Percentiles rank a stretch among this genome's conserved stretches.
Evolutionary conservation across 2,113 vertebrate genomes (phyloP).

Genomic region (Alethe castanea): DNA sequence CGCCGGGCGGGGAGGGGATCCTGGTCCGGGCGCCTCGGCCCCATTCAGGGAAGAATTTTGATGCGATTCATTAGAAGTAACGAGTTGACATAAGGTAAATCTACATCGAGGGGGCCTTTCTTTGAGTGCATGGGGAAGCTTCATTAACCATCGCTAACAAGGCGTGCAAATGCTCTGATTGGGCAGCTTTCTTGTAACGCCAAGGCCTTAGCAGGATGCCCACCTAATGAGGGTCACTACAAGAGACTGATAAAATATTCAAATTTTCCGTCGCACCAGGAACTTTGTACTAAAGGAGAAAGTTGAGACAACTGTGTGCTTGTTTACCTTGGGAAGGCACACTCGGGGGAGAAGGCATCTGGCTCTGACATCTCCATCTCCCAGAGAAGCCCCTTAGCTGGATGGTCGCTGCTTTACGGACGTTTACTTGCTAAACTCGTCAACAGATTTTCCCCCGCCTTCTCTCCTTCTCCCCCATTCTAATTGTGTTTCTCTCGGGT

Average conservation of each 20-base stretch:
- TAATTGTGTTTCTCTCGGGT: constrained; percentile 2
- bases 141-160: constrained; percentile 99
- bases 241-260: constrained; percentile 82
- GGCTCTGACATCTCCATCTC: neutral
- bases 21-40: constrained; percentile 70
- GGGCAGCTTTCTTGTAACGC: constrained; percentile 92
- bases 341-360: constrained; percentile 33
- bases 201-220: constrained; percentile 93
- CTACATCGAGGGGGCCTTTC: constrained; percentile 89
- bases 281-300: constrained; percentile 71
- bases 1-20: constrained; percentile 44
- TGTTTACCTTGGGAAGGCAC: constrained; percentile 65
- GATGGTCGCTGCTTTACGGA: neutral
- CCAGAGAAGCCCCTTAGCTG: neutral
- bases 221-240: constrained; percentile 98
- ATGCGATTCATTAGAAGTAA: constrained; percentile 95
- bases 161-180: constrained; percentile 97
- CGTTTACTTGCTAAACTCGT: neutral
- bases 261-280: constrained; percentile 73
- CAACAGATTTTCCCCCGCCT: neutral
- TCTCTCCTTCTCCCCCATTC: neutral
- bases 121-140: constrained; percentile 87
- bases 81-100: constrained; percentile 98
- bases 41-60: constrained; percentile 82
- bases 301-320: constrained; percentile 72